Conservation (phyloP, 2,888 invertebrate species). For the Deilephila elpenor region DNA sequence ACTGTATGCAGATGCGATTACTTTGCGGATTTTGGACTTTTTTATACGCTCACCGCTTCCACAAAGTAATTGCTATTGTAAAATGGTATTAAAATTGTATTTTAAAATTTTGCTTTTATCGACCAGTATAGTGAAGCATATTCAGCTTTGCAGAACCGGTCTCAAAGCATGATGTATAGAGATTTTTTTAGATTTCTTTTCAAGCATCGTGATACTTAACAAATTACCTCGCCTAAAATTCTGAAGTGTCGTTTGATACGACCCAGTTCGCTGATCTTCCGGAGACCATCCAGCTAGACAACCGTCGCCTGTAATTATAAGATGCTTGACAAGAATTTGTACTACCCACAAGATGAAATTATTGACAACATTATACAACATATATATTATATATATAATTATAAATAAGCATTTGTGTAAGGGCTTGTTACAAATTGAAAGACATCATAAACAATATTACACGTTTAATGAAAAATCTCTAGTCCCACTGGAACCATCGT, state of each 20-base stretch:
- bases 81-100: slow-evolving; percentile 73
- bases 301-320: slow-evolving; percentile 64
- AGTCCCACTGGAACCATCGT: slow-evolving; percentile 87
- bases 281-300: slow-evolving; percentile 42
- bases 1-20: slow-evolving; percentile 77
- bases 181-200: slow-evolving; percentile 81
- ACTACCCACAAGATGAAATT: slow-evolving; percentile 84
- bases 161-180: slow-evolving; percentile 82
- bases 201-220: slow-evolving; percentile 72
- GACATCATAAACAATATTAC: slow-evolving; percentile 87
- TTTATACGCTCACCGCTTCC: slow-evolving; percentile 84
- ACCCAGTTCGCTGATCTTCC: slow-evolving; percentile 32
- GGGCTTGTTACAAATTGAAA: slow-evolving; percentile 85
- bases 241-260: slow-evolving; percentile 23
- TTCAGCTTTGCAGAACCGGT: slow-evolving; percentile 76
- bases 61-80: slow-evolving; percentile 79
- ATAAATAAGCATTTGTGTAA: slow-evolving; percentile 86
- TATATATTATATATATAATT: slow-evolving; percentile 62
- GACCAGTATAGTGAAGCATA: slow-evolving; percentile 74
- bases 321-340: slow-evolving; percentile 80
- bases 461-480: slow-evolving; percentile 87
- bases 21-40: slow-evolving; percentile 81
- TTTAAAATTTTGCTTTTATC: slow-evolving; percentile 75
- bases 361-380: slow-evolving; percentile 84
- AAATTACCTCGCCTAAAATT: slow-evolving; percentile 50